Percentiles rank a stretch among this genome's conserved stretches.
phyloP scores from a whole-genome alignment of 1,140 invertebrate genomes.

The Caenorhabditis briggsae region DNA sequence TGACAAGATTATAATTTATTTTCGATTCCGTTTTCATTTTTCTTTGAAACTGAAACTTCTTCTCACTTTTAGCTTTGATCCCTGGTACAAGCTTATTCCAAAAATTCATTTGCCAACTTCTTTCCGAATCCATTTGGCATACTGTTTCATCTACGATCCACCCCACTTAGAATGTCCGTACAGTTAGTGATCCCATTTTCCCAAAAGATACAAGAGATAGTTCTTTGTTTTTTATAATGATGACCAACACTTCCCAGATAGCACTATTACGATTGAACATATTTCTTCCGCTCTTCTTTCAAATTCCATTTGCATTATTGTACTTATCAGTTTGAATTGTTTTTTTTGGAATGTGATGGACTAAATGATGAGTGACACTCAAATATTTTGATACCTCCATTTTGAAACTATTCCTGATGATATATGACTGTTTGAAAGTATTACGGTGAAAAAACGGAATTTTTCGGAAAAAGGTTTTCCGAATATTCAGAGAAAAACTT shows the following conservation, averaged over 20 bases:
- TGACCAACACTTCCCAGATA: neutral
- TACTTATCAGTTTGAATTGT: conserved; percentile 21
- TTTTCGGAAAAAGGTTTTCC: neutral
- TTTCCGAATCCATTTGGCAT: too few relatives aligned
- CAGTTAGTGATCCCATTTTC: too few relatives aligned
- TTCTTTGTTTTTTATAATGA: neutral
- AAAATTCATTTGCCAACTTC: too few relatives aligned
- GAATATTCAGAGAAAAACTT: too few relatives aligned
- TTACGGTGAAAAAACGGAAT: neutral
- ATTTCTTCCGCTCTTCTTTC: conserved; percentile 19
- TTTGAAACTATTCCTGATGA: neutral
- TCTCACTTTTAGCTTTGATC: too few relatives aligned
- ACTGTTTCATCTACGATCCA: too few relatives aligned
- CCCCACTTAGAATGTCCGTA: too few relatives aligned
- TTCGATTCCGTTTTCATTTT: neutral
- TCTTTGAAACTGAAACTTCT: neutral
- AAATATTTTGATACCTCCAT: conserved; percentile 21
- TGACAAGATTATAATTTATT: neutral
- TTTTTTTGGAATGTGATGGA: conserved; percentile 15
- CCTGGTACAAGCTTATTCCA: neutral
- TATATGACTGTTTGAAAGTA: neutral
- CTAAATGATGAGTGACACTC: neutral
- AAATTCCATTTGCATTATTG: neutral
- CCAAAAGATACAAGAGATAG: neutral
- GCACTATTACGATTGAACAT: neutral